Evolutionary conservation across 2,888 invertebrate genomes (phyloP), one percentile per base, ranked within the genome.

Genomic region (Campaea margaritaria): DNA sequence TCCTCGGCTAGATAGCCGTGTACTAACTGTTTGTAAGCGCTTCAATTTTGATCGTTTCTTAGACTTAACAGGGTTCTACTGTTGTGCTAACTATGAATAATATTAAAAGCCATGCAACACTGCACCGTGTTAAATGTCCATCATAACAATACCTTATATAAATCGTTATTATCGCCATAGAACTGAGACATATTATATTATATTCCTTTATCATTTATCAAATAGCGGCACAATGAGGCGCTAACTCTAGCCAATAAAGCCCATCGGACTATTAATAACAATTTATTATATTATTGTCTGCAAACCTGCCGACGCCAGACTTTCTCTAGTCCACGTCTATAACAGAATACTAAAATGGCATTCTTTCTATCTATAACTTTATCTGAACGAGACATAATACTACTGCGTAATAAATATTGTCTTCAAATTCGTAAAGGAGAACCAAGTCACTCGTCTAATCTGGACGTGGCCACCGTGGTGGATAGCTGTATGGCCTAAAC

Each of bases 221-320:
- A 63, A 65, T 2, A 21, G 5, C 21, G 34, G 63, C 57, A 67
- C 73, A 69, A 58, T 54, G 21, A 14, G 62, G 69, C 67, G 68
- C 69, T 68, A 74, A 73, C 70, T 66, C 49, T 52, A 54, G 50
- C 28, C 51, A 67, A 63, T 48, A 63, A 57, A 65, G 64, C 58
- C 58, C 64, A 56, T 54, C 36, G 44, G 28, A 64, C 77, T 74
- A 81, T 82, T 80, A 78, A 79, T 80, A 81, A 78, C 74, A 79
- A 81, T 82, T 79, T 79, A 76, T 73, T 70, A 21, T 21, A 21
- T 74, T 68, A 81, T 76, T 78, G 75, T 78, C 43, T 15, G 34
- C 50, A 41, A 68, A 46, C 46, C 54, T 45, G 56, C 45, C 41
- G 69, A 64, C 70, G 69, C 69, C 64, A 53, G 49, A 73, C 76